Evolutionary conservation across 2,888 invertebrate genomes (phyloP).

Genomic region (Mylabris sibirica): DNA sequence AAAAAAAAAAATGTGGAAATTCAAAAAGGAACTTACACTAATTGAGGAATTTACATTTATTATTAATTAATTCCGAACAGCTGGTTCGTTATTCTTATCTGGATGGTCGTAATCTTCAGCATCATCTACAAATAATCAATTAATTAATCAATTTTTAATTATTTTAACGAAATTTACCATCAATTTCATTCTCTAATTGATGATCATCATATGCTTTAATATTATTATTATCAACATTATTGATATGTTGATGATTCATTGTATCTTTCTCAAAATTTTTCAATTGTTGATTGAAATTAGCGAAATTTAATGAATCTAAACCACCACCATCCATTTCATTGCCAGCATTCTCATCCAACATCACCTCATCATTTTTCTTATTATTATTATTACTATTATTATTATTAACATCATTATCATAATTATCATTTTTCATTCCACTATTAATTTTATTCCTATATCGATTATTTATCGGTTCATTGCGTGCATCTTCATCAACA

Average conservation of each 20-base stretch:
- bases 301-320: constrained; percentile 19
- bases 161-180: not conserved
- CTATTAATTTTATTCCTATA: constrained; percentile 62
- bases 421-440: constrained; percentile 52
- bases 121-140: constrained; percentile 59
- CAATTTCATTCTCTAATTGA: not conserved
- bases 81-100: constrained; percentile 62
- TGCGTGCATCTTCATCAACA: constrained; percentile 33
- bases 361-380: constrained; percentile 57
- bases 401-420: constrained; percentile 35
- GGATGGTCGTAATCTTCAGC: constrained; percentile 59
- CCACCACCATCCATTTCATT: constrained; percentile 47
- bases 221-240: not conserved
- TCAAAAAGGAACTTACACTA: too few species aligned
- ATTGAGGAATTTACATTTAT: not conserved
- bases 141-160: constrained; percentile 3
- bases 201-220: not conserved
- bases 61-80: constrained; percentile 60
- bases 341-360: constrained; percentile 42
- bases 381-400: constrained; percentile 54
- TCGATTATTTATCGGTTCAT: constrained; percentile 55
- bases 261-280: constrained; percentile 45
- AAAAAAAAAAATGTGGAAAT: too few species aligned
- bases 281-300: constrained; percentile 28
- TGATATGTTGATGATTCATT: constrained; percentile 45